Conservation (phyloP, 2,888 invertebrate genomes). For the Candidula unifasciata region DNA sequence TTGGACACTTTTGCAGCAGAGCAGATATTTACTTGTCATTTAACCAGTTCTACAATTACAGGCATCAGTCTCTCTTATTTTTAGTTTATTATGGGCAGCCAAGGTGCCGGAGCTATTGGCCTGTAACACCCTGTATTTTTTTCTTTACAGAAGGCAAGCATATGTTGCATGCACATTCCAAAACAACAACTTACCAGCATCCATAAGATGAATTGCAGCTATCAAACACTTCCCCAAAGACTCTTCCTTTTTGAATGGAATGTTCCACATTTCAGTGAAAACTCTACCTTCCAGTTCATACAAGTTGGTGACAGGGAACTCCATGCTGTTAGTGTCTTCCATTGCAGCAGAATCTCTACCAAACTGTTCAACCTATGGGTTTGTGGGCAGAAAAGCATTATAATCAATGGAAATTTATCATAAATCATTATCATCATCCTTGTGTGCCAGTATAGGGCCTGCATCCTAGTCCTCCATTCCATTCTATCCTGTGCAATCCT, state of each 20-base stretch:
- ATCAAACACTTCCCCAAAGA: slow-evolving; percentile 79
- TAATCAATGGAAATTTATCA: neutral
- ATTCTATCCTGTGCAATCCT: too few relatives aligned
- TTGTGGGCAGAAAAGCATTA: neutral
- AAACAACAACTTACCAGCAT: slow-evolving; percentile 73
- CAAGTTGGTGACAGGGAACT: slow-evolving; percentile 79
- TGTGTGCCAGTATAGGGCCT: too few relatives aligned
- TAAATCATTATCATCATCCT: too few relatives aligned
- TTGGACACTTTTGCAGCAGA: too few relatives aligned
- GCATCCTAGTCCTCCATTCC: too few relatives aligned
- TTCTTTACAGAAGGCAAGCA: neutral
- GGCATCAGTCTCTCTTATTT: too few relatives aligned
- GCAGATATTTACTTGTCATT: too few relatives aligned
- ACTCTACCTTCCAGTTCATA: slow-evolving; percentile 79
- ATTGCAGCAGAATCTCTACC: slow-evolving; percentile 54
- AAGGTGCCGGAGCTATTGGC: too few relatives aligned
- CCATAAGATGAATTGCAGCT: slow-evolving; percentile 78
- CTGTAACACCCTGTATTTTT: neutral
- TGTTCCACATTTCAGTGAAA: slow-evolving; percentile 80
- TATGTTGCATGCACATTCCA: too few relatives aligned
- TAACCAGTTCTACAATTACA: too few relatives aligned
- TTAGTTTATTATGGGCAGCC: too few relatives aligned
- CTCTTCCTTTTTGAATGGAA: slow-evolving; percentile 80
- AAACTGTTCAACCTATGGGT: slow-evolving; percentile 11
- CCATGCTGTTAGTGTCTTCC: slow-evolving; percentile 68